Evolutionary conservation across 1,140 invertebrate genomes (phyloP), one percentile per base, ranked within the genome.

Genomic region (Neodiprion lecontei): DNA sequence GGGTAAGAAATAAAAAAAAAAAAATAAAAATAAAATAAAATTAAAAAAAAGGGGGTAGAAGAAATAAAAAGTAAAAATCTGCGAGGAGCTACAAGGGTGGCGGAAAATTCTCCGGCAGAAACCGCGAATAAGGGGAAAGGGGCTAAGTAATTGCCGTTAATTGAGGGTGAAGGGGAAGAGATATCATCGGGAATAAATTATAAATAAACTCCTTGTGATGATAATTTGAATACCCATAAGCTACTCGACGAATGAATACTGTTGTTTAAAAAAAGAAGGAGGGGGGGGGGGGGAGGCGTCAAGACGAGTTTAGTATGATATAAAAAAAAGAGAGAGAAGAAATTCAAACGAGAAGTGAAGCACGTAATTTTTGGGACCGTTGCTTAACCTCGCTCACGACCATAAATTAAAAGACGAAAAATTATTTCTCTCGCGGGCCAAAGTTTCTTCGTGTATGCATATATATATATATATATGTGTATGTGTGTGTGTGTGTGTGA

Each of bases 361-460:
- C 28, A 40, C 28, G 28, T 40, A 40, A 40, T 2, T 40, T 40
- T 40, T 40, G 28, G 28, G 28, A 40, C 28, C 28, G 28, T 40
- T 40, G 28, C 28, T 40, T 40, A 40, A 40, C 2, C 2, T 40
- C 28, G 28, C 5, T 40, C 2, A 40, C 28, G 28, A 40, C 75
- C 75, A 75, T 69, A 74, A 78, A 77, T 70, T 75, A 68, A 76
- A 77, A 74, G 49, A 77, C 75, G 49, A 77, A 69, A 79, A 76
- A 81, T 40, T 82, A 82, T 79, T 76, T 77, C 65, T 77, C 72
- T 74, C 73, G 78, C 75, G 81, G 79, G 78, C 73, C 73, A 77
- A 67, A 78, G 67, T 21, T 21, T 21, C 17, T 21, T 21, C 17
- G 17, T 21, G 17, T 40, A 40, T 40, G 2, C 28, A 40, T 4